Evolutionary conservation across 2,888 invertebrate genomes (phyloP).

Genomic region (Odontothrips loti): DNA sequence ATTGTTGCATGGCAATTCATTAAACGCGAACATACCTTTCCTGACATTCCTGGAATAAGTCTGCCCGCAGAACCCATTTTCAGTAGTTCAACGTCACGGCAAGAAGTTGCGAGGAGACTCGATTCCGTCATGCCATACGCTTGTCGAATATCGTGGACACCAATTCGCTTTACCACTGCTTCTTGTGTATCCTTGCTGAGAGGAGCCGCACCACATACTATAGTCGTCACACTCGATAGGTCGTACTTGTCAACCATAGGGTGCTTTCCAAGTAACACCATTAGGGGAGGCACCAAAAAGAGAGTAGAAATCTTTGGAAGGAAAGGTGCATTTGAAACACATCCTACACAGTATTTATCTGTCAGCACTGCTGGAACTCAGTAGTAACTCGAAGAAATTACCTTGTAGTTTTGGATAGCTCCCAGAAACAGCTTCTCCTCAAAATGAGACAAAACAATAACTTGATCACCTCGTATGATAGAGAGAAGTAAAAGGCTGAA

Average conservation of each 20-base stretch:
- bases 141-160: conserved; percentile 29
- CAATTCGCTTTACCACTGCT: conserved; percentile 34
- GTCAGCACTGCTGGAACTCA: too few species aligned
- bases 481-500: conserved; percentile 60
- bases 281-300: conserved; percentile 71
- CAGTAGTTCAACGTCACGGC: not conserved
- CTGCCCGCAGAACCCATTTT: not conserved
- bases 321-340: not conserved
- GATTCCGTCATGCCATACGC: conserved; percentile 39
- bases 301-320: conserved; percentile 47
- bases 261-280: conserved; percentile 63
- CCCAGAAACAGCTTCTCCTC: conserved; percentile 64
- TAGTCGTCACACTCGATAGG: conserved; percentile 45
- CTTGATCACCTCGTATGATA: conserved; percentile 56
- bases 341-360: too few species aligned
- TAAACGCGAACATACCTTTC: not conserved
- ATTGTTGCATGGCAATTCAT: too few species aligned
- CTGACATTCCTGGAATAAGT: not conserved
- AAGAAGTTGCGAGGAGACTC: conserved; percentile 27
- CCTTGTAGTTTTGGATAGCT: conserved; percentile 58
- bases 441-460: conserved; percentile 69
- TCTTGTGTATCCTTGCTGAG: conserved; percentile 43
- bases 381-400: not conserved
- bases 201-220: conserved; percentile 51
- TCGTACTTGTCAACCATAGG: conserved; percentile 49